Base-by-base conservation (phyloP, 2,888 invertebrate genomes). In the Pyralis farinalis region DNA sequence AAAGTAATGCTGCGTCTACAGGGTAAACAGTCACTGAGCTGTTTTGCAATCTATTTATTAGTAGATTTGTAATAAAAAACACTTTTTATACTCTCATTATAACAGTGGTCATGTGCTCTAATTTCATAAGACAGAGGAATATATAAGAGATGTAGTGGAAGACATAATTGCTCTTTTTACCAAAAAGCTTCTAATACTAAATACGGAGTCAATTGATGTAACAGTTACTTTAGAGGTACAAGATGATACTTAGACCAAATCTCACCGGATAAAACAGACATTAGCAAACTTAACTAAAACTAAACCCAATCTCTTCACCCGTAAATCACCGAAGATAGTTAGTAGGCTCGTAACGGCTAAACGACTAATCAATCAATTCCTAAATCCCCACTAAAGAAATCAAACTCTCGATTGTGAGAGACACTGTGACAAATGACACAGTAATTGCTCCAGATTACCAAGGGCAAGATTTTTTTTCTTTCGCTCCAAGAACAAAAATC, bases 351-450 rank as follows among this genome's bases (percentile, higher is more conserved):
- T 54, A 57, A 12, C 31, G 10, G 11, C 12, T 11, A 72, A 74
- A 67, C 63, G 60, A 61, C 71, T 67, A 77, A 85, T 85, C 84
- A 79, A 86, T 87, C 82, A 78, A 71, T 66, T 59, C 51, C 63
- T 63, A 73, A 16, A 58, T 64, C 67, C 45, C 65, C 59, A 60
- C 72, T 74, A 72, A 78, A 75, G 76, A 75, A 80, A 82, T 80
- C 81, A 73, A 71, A 70, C 63, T 55, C 49, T 60, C 64, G 56
- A 63, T 67, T 60, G 63, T 55, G 66, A 71, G 62, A 63, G 62
- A 25, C 60, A 50, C 66, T 53, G 79, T 83, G 87, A 87, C 86
- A 86, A 86, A 87, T 82, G 82, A 69, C 68, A 57, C 71, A 69
- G 80, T 86, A 84, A 87, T 86, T 85, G 86, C 71, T 66, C 59